These are phyloP conservation scores for Panurus biarmicus DNA, from an alignment of 2,113 vertebrate species.

Conservation along the genomic window DNA sequence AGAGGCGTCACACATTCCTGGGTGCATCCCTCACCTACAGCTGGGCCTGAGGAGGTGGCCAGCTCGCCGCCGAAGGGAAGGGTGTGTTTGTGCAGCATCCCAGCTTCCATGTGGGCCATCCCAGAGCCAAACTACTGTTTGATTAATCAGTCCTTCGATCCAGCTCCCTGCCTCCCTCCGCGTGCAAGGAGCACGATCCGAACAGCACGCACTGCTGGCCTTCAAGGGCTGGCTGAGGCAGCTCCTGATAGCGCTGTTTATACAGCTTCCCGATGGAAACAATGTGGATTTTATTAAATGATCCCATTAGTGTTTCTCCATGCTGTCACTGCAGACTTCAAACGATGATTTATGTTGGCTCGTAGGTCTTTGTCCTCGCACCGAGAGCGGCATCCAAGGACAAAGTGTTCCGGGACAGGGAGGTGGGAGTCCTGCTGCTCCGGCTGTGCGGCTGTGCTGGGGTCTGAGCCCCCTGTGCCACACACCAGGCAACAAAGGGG, in stretches of 20 bases:
- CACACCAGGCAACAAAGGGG: background rate
- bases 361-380: constrained; percentile 41
- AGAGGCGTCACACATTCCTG: background rate
- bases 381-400: constrained; percentile 43
- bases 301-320: constrained; percentile 55
- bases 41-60: background rate
- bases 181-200: background rate
- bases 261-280: constrained; percentile 50
- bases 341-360: constrained; percentile 62
- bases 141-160: background rate
- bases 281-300: constrained; percentile 60
- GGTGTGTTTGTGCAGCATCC: background rate
- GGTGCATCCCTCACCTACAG: constrained; percentile 48
- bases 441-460: background rate
- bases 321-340: constrained; percentile 60
- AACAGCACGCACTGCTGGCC: background rate
- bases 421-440: constrained; percentile 27
- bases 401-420: constrained; percentile 29
- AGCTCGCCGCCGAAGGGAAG: background rate
- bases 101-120: background rate
- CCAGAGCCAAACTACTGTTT: constrained; percentile 31
- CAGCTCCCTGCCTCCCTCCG: background rate
- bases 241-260: constrained; percentile 37
- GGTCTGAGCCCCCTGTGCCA: background rate
- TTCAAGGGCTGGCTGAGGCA: constrained; percentile 5